Conservation (phyloP, 2,888 invertebrate species). For the Eremobia ochroleuca region DNA sequence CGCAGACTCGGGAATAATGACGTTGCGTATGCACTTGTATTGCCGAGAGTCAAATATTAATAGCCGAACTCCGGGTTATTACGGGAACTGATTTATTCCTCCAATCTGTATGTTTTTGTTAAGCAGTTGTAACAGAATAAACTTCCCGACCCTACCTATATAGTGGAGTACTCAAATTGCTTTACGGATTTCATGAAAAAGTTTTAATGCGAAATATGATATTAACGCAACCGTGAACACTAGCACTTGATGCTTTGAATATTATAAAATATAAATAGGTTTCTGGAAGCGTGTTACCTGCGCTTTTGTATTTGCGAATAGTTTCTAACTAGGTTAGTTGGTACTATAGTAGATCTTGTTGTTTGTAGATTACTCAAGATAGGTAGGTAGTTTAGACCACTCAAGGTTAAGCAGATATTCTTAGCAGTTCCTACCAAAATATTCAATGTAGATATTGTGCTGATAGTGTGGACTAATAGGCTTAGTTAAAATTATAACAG, state of each 20-base stretch:
- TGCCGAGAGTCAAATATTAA: conserved; percentile 67
- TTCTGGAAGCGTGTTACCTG: not conserved
- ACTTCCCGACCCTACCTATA: conserved; percentile 21
- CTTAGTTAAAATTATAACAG: not conserved
- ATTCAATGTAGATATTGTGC: not conserved
- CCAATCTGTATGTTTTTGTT: conserved; percentile 39
- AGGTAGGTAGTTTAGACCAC: not conserved
- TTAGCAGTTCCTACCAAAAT: too few species aligned
- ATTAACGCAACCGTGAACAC: conserved; percentile 40
- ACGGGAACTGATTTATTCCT: conserved; percentile 52
- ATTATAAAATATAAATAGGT: conserved; percentile 23
- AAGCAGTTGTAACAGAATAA: conserved; percentile 53
- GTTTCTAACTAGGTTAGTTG: not conserved
- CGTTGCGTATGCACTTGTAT: conserved; percentile 68
- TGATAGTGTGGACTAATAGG: not conserved
- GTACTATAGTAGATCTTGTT: not conserved
- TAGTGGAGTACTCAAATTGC: conserved; percentile 43
- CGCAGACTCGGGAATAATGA: conserved; percentile 59
- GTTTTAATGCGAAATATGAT: conserved; percentile 56
- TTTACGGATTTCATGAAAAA: conserved; percentile 55
- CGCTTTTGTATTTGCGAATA: conserved; percentile 20
- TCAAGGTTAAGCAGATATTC: not conserved
- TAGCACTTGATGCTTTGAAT: conserved; percentile 37
- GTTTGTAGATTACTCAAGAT: not conserved
- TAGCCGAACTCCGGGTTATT: conserved; percentile 51